A percentile compares a stretch with the other conserved stretches of the same genome.
These are phyloP conservation scores for Microctonus aethiopoides DNA, from an alignment of 2,888 invertebrate species.

Conservation along the genomic window DNA sequence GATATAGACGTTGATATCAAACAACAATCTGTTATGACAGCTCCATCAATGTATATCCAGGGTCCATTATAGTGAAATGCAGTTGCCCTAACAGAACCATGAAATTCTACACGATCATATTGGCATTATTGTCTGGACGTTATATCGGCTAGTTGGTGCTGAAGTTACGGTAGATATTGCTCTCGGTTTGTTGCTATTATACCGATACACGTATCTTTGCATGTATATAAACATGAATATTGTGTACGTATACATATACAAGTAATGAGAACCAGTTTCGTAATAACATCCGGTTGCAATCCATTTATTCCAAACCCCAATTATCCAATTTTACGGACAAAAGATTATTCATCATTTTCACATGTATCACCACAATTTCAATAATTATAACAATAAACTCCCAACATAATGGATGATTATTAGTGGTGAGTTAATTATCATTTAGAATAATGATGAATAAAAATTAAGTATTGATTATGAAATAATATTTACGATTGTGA, in stretches of 20 bases:
- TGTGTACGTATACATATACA: not conserved
- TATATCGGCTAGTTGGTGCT: not conserved
- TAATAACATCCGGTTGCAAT: not conserved
- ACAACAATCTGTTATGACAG: constrained; percentile 2
- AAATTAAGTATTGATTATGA: not conserved
- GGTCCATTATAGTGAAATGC: constrained; percentile 27
- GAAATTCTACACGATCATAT: constrained; percentile 52
- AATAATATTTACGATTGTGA: not conserved
- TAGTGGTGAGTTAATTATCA: not conserved
- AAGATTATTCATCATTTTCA: not conserved
- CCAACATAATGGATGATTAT: not conserved
- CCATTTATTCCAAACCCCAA: not conserved
- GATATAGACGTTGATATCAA: not conserved
- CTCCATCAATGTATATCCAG: not conserved
- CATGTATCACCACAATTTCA: not conserved
- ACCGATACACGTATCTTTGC: not conserved
- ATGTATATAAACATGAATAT: not conserved
- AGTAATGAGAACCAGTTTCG: not conserved
- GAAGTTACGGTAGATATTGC: not conserved
- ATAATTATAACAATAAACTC: not conserved
- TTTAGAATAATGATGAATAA: not conserved
- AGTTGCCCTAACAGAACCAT: constrained; percentile 38
- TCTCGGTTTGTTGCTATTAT: constrained; percentile 10
- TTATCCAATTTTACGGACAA: not conserved
- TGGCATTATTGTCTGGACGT: constrained; percentile 21